phyloP scores from a whole-genome alignment of 2,113 vertebrate genomes.

The Hemichromis elongatus region DNA sequence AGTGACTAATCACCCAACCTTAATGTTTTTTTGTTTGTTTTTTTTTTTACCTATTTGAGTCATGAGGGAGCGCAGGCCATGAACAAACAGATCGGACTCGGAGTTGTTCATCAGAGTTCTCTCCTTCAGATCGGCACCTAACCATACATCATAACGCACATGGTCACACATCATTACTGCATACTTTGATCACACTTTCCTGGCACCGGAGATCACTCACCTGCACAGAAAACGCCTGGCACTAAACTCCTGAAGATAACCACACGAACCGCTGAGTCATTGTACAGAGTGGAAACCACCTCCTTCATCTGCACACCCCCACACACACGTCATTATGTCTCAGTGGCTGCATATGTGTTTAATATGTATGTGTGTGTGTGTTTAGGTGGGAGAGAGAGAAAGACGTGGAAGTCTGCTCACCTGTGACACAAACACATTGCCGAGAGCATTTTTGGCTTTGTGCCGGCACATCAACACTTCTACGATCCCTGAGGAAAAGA shows the following conservation, averaged over 20 bases:
- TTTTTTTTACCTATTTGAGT: slow-evolving; percentile 83
- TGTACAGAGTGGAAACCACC: slow-evolving; percentile 73
- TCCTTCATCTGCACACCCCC: slow-evolving; percentile 75
- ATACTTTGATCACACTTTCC: not conserved
- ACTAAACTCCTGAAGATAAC: slow-evolving; percentile 87
- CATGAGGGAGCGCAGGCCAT: slow-evolving; percentile 85
- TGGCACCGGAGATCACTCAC: slow-evolving; percentile 49
- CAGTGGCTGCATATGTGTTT: not conserved
- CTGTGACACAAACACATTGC: slow-evolving; percentile 85
- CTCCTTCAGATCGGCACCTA: slow-evolving; percentile 94
- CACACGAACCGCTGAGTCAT: slow-evolving; percentile 76
- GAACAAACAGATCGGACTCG: slow-evolving; percentile 84
- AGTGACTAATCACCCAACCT: not conserved
- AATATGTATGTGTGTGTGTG: not conserved
- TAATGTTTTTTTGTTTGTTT: not conserved
- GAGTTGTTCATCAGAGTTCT: slow-evolving; percentile 81
- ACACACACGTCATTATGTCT: not conserved
- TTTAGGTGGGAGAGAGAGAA: not conserved
- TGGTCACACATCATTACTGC: not conserved
- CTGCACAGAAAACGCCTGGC: slow-evolving; percentile 91
- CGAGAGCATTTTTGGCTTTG: slow-evolving; percentile 84
- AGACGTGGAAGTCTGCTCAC: slow-evolving; percentile 58
- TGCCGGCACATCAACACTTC: slow-evolving; percentile 89
- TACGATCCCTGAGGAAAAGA: slow-evolving; percentile 66
- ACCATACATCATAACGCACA: not conserved